phyloP scores from a whole-genome alignment of 2,797 vertebrate genomes.

The Cuculus canorus region DNA sequence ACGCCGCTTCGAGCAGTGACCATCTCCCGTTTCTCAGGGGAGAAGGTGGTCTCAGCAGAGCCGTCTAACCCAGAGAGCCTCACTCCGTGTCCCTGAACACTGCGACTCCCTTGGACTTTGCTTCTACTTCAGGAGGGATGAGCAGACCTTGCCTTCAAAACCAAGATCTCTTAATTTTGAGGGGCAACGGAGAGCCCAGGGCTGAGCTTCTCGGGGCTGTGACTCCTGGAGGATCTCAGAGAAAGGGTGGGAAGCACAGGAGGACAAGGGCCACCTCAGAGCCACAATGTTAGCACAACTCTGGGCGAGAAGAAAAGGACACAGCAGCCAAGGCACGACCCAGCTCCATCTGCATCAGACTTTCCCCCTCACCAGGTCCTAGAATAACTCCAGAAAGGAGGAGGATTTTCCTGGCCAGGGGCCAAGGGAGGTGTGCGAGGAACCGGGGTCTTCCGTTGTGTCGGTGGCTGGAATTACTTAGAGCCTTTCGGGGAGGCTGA shows the following conservation, averaged over 20 bases:
- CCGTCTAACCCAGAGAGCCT: not conserved
- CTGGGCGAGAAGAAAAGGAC: fast-evolving
- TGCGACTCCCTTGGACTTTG: fast-evolving
- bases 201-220: not conserved
- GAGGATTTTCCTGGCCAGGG: not conserved
- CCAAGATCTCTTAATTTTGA: not conserved
- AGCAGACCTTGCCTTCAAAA: not conserved
- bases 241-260: not conserved
- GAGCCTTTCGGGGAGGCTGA: not conserved
- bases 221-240: not conserved
- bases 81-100: too few species aligned
- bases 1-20: not conserved
- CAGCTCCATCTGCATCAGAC: not conserved
- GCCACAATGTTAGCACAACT: fast-evolving
- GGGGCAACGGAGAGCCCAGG: not conserved
- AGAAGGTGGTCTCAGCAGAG: not conserved
- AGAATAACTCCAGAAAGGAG: not conserved
- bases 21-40: not conserved
- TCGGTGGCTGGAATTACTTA: not conserved
- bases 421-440: not conserved
- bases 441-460: not conserved
- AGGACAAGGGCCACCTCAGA: not conserved
- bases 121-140: not conserved
- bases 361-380: not conserved
- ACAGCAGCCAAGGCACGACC: not conserved